Conservation (phyloP, 2,888 invertebrate genomes). For the Chymomyza caudatula region DNA sequence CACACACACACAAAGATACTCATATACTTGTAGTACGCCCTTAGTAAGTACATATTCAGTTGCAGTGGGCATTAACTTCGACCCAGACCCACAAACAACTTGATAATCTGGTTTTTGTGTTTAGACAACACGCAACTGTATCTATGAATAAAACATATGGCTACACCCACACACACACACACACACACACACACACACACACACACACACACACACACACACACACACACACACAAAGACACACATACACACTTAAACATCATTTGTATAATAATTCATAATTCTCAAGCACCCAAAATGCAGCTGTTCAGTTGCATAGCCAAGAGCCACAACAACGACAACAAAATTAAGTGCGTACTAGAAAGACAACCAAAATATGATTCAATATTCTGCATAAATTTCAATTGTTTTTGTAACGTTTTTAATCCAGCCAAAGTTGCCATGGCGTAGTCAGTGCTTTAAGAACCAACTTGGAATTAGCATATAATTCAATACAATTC, state of each 20-base stretch:
- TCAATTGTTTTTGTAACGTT: conserved; percentile 4
- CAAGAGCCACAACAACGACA: background rate
- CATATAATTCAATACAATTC: conserved; percentile 9
- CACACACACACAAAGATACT: conserved; percentile 4
- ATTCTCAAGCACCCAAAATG: background rate
- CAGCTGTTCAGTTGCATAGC: background rate
- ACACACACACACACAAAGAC: background rate
- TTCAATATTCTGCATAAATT: background rate
- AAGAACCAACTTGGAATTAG: conserved; percentile 20
- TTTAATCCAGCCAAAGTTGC: background rate
- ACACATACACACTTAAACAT: background rate
- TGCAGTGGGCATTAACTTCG: background rate
- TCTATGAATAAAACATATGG: background rate
- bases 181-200: background rate
- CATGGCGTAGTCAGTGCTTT: background rate
- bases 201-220: too few relatives aligned
- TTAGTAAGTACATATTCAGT: background rate
- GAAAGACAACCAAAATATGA: background rate
- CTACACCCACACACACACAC: background rate
- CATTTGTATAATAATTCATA: background rate
- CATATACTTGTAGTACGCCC: background rate
- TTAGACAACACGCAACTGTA: conserved; percentile 2
- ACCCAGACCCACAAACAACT: conserved; percentile 11
- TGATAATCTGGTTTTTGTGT: conserved; percentile 28
- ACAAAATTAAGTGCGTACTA: background rate